Conservation (phyloP, 1,140 invertebrate species). For the Lepidostoma basale region DNA sequence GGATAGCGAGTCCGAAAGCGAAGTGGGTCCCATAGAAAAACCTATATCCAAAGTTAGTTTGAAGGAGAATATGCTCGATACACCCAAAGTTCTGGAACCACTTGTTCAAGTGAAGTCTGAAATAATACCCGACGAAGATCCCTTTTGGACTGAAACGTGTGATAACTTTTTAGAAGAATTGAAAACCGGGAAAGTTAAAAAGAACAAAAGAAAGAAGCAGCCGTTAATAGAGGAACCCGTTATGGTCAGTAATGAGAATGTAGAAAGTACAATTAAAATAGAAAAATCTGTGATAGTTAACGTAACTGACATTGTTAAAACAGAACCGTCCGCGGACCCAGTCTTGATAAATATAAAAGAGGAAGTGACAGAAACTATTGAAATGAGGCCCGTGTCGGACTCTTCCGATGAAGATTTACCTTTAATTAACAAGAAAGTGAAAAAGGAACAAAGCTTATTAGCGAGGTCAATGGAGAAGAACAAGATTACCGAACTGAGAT, state of each 20-base stretch:
- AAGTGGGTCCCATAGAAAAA: conserved; percentile 43
- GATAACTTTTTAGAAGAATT: conserved; percentile 75
- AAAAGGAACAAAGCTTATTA: conserved; percentile 33
- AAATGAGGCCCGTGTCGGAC: conserved; percentile 52
- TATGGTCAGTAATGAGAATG: conserved; percentile 2
- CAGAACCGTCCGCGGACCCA: conserved; percentile 33
- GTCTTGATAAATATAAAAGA: conserved; percentile 49
- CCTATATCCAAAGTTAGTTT: not conserved
- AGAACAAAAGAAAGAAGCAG: conserved; percentile 59
- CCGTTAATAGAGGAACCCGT: conserved; percentile 21
- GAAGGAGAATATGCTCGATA: conserved; percentile 8
- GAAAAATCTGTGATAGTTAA: conserved; percentile 47
- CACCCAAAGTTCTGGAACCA: not conserved
- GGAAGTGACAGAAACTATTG: conserved; percentile 49
- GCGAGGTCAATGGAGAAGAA: not conserved
- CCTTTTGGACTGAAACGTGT: conserved; percentile 69
- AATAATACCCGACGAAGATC: conserved; percentile 55
- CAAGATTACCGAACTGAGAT: conserved; percentile 24
- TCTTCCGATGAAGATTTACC: conserved; percentile 62
- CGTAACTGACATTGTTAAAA: conserved; percentile 41
- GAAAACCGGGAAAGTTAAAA: conserved; percentile 64
- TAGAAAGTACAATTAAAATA: conserved; percentile 43
- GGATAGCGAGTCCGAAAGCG: conserved; percentile 54
- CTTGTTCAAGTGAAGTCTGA: conserved; percentile 50
- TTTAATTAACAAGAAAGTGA: conserved; percentile 57